Evolutionary conservation across 2,113 vertebrate genomes (phyloP).

Genomic region (Myiopsitta monachus): DNA sequence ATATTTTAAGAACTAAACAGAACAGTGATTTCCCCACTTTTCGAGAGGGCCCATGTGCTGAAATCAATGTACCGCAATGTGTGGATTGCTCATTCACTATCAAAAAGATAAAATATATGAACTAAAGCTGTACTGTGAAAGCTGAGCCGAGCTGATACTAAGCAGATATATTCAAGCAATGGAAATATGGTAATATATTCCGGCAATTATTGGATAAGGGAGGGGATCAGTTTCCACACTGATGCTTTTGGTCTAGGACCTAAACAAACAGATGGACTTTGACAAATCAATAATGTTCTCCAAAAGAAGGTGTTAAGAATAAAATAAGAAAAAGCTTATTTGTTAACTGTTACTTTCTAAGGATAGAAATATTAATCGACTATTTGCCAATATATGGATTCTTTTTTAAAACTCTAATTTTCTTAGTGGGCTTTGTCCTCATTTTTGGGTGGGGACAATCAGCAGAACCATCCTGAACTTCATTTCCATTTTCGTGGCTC

Average conservation of each 20-base stretch:
- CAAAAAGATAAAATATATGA: constrained; percentile 59
- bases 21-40: constrained; percentile 67
- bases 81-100: constrained; percentile 68
- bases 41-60: constrained; percentile 62
- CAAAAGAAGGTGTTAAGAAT: constrained; percentile 58
- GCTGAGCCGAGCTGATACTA: constrained; percentile 55
- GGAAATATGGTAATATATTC: constrained; percentile 67
- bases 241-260: constrained; percentile 61
- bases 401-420: constrained; percentile 1
- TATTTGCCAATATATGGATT: constrained; percentile 14
- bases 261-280: constrained; percentile 69
- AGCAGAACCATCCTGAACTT: not conserved
- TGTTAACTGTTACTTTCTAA: constrained; percentile 16
- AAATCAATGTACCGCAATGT: constrained; percentile 65
- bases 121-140: constrained; percentile 69
- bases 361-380: constrained; percentile 43
- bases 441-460: not conserved
- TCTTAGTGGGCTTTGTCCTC: not conserved
- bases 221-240: constrained; percentile 49
- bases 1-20: constrained; percentile 69
- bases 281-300: constrained; percentile 62
- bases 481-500: not conserved
- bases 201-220: constrained; percentile 51
- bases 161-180: constrained; percentile 59
- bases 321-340: constrained; percentile 25